Conservation (phyloP, 2,113 vertebrate species). For the Acanthisitta chloris region DNA sequence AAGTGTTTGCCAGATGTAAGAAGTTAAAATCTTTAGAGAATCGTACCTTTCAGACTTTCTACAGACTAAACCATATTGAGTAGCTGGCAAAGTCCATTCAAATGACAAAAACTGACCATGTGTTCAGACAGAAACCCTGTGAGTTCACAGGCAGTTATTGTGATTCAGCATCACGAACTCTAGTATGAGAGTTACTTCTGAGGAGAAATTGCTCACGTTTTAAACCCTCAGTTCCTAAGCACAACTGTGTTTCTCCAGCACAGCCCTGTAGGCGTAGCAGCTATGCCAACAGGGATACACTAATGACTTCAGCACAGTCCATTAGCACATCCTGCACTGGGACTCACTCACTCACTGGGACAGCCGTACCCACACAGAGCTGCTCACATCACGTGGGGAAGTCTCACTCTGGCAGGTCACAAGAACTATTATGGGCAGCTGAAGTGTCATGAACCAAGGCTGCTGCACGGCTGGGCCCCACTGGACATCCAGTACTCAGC, state of each 20-base stretch:
- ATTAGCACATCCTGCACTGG: neutral
- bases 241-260: neutral
- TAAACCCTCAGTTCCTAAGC: neutral
- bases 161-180: neutral
- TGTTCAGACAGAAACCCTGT: neutral
- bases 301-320: accelerated
- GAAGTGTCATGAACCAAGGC: neutral
- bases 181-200: neutral
- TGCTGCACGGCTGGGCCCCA: accelerated
- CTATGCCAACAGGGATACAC: neutral
- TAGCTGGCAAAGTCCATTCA: neutral
- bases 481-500: neutral
- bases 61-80: neutral
- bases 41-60: neutral
- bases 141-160: neutral
- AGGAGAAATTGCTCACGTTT: neutral
- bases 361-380: accelerated
- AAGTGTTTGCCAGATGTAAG: neutral
- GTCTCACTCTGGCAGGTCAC: neutral
- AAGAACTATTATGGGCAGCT: neutral
- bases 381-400: accelerated
- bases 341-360: accelerated
- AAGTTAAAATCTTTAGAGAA: neutral
- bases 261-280: neutral
- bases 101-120: neutral